phyloP scores from a whole-genome alignment of 2,113 vertebrate genomes.

The Ivindomyrus marchei region DNA sequence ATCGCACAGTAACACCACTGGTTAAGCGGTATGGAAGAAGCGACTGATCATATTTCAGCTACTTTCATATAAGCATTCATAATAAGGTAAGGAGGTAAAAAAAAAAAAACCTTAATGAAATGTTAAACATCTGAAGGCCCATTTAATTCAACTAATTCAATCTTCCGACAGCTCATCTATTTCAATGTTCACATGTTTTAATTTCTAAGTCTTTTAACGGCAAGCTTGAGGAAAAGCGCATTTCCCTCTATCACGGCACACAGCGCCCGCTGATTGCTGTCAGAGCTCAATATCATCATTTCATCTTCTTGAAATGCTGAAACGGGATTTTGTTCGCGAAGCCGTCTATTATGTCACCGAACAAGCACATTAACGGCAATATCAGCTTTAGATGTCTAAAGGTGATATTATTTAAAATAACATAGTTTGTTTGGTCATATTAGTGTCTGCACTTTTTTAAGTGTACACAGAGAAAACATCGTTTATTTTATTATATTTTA shows the following conservation, averaged over 20 bases:
- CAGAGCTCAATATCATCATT: background rate
- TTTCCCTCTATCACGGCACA: background rate
- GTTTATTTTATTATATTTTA: background rate
- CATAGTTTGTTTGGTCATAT: background rate
- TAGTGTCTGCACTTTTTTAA: background rate
- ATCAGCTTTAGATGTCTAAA: background rate
- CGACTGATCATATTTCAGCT: background rate
- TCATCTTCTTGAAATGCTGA: background rate
- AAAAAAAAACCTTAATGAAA: background rate
- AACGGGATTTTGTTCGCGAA: background rate
- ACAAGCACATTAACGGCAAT: background rate
- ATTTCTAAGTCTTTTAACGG: background rate
- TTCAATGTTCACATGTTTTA: background rate
- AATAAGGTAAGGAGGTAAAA: background rate
- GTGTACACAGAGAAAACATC: background rate
- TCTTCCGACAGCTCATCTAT: background rate
- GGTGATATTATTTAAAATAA: background rate
- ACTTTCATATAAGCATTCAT: background rate
- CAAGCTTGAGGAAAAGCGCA: background rate
- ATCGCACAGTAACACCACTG: background rate
- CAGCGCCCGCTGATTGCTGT: background rate
- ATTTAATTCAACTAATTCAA: background rate
- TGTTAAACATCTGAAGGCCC: background rate
- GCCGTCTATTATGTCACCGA: background rate
- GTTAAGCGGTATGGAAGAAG: background rate